A percentile compares a stretch with the other conserved stretches of the same genome.
These are phyloP conservation scores for Mustelus asterias DNA, from an alignment of 2,113 vertebrate species.

Conservation along the genomic window DNA sequence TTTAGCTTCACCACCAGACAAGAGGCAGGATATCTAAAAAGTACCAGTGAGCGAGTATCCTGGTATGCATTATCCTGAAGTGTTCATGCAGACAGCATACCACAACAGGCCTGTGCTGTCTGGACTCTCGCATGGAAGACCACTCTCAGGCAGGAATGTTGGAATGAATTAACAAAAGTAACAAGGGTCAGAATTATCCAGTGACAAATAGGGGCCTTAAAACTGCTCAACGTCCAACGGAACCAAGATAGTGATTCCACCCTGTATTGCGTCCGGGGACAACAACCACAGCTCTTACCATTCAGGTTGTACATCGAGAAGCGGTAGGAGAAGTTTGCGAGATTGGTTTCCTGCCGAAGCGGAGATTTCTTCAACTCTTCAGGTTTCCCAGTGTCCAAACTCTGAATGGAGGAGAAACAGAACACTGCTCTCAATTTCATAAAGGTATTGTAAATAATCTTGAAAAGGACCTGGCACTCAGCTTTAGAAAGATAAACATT, in stretches of 20 bases:
- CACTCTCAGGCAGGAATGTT: not conserved
- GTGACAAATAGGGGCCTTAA: not conserved
- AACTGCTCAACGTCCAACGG: not conserved
- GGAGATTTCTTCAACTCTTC: slow-evolving; percentile 84
- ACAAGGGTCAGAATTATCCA: not conserved
- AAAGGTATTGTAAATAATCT: not conserved
- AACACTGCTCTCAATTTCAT: slow-evolving; percentile 23
- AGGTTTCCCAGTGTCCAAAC: slow-evolving; percentile 84
- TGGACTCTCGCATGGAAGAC: not conserved
- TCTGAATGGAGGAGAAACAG: slow-evolving; percentile 53
- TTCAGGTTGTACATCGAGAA: slow-evolving; percentile 99
- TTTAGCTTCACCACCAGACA: not conserved
- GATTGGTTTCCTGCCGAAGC: slow-evolving; percentile 90
- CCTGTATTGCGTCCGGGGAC: not conserved
- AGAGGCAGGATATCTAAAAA: not conserved
- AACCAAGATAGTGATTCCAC: slow-evolving; percentile 10
- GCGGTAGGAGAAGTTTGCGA: slow-evolving; percentile 98
- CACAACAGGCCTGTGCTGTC: not conserved
- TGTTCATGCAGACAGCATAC: not conserved
- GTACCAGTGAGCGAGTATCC: not conserved
- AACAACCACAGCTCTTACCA: slow-evolving; percentile 63
- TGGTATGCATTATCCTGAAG: not conserved
- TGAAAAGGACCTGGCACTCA: not conserved
- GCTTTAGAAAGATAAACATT: not conserved
- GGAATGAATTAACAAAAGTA: not conserved